These are phyloP conservation scores for Avahi laniger DNA, from an alignment of 2,797 vertebrate species.

Conservation along the genomic window DNA sequence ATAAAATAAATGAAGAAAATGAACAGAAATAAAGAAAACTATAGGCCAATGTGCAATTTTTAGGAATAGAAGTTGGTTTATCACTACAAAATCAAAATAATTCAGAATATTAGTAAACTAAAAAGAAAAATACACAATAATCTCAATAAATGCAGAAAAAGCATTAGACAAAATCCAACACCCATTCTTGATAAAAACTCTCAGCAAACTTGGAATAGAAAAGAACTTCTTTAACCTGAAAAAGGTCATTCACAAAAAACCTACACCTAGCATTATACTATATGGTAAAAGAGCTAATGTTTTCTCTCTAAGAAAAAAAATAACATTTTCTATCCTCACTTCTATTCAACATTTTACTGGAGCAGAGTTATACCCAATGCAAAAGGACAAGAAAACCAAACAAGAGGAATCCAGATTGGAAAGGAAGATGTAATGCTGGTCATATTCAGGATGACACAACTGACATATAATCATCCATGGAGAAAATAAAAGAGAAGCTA, in stretches of 20 bases:
- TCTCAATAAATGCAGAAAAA: slow-evolving; percentile 27
- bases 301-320: slow-evolving; percentile 5
- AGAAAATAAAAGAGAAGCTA: not conserved
- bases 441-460: not conserved
- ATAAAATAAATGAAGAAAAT: too few species aligned
- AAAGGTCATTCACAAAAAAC: not conserved
- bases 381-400: not conserved
- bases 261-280: not conserved
- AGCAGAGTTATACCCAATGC: not conserved
- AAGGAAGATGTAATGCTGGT: not conserved
- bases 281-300: not conserved
- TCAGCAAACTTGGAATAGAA: slow-evolving; percentile 15
- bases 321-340: not conserved
- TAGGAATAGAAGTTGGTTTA: slow-evolving; percentile 2
- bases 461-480: not conserved
- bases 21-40: not conserved
- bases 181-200: not conserved
- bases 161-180: slow-evolving; percentile 40
- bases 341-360: not conserved
- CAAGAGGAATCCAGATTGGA: not conserved
- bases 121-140: slow-evolving; percentile 24
- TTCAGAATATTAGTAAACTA: not conserved
- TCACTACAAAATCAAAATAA: slow-evolving; percentile 28
- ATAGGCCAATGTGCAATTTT: not conserved
- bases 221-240: not conserved